phyloP scores from a whole-genome alignment of 1,140 invertebrate genomes.

The Drosophila nasuta region DNA sequence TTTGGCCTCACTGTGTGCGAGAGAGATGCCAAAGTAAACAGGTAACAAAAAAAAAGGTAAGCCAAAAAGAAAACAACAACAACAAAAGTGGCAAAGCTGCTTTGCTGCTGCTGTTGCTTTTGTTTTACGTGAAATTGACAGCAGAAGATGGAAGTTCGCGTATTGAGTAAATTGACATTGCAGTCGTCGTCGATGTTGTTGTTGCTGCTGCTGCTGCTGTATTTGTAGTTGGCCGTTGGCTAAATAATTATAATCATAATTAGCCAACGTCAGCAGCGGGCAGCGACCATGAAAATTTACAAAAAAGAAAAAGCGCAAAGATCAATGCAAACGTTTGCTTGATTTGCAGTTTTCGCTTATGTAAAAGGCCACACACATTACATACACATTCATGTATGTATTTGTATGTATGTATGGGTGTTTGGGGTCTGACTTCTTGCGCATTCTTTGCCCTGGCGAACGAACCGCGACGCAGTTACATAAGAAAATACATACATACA shows the following conservation, averaged over 20 bases:
- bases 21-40: conserved; percentile 69
- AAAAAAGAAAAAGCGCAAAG: conserved; percentile 17
- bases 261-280: conserved; percentile 36
- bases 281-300: conserved; percentile 39
- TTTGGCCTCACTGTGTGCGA: conserved; percentile 35
- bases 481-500: conserved; percentile 21
- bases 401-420: neutral
- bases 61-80: conserved; percentile 62
- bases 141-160: conserved; percentile 27
- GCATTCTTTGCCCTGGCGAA: conserved; percentile 42
- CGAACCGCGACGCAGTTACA: conserved; percentile 49
- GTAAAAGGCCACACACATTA: conserved; percentile 25
- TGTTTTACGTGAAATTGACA: conserved; percentile 49
- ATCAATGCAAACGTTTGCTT: conserved; percentile 45
- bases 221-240: neutral
- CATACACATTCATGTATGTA: neutral
- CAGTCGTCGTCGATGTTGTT: conserved; percentile 1
- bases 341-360: conserved; percentile 26
- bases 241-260: conserved; percentile 47
- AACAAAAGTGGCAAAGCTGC: conserved; percentile 62
- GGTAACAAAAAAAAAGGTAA: conserved; percentile 68
- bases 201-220: neutral
- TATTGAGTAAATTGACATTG: conserved; percentile 55
- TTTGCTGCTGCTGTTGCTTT: conserved; percentile 41
- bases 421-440: conserved; percentile 32